Conservation (phyloP, 2,113 vertebrate genomes). For the Dicentrarchus labrax region DNA sequence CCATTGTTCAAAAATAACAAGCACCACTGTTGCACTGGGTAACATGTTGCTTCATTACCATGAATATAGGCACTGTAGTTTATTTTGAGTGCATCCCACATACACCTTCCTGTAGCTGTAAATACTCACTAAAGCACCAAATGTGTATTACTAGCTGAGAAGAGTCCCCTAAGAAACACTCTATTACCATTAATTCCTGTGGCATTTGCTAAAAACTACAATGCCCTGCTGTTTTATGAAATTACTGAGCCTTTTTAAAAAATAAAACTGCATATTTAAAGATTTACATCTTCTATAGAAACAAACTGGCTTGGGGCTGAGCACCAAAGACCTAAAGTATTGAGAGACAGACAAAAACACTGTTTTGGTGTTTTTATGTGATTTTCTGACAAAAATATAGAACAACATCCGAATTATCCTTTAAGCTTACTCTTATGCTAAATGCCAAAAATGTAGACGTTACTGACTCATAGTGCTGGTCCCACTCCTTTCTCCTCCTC, state of each 20-base stretch:
- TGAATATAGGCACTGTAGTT: background rate
- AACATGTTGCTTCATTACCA: background rate
- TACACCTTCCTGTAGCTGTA: background rate
- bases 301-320: no score
- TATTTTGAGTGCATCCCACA: background rate
- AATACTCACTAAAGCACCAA: background rate
- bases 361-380: background rate
- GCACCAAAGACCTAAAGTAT: background rate
- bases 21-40: background rate
- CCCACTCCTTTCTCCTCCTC: conserved; percentile 90
- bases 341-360: background rate
- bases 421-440: background rate
- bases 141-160: background rate
- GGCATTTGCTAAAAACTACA: background rate
- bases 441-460: background rate
- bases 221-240: background rate
- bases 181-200: background rate
- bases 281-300: background rate
- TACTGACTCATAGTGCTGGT: conserved; percentile 91
- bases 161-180: background rate
- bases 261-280: background rate
- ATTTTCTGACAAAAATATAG: background rate
- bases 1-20: background rate
- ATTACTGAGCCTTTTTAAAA: no score
- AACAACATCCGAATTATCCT: background rate